Evolutionary conservation across 2,888 invertebrate genomes (phyloP), one percentile per base, ranked within the genome.

Genomic region (Unio delphinus): DNA sequence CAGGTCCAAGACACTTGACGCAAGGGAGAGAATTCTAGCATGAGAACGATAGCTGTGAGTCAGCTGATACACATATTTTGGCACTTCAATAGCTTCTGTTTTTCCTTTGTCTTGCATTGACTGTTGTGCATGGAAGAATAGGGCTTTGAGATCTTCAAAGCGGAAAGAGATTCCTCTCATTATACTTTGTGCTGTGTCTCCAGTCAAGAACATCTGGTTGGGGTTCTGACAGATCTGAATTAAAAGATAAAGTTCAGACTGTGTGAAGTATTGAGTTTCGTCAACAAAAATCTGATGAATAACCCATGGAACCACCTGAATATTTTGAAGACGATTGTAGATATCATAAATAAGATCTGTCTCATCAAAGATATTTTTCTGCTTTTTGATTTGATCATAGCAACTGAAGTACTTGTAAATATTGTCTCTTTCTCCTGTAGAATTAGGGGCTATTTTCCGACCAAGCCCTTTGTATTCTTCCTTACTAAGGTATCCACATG

Each of bases 151-250:
- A 65, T 87, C 87, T 67, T 78, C 79, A 72, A 87, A 87, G 18
- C 87, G 78, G 76, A 87, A 87, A 0, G 86, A 75, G 23, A 87
- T 83, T 17, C 87, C 87, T 26, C 86, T 67, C 87, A 87, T 87
- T 67, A 87, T 87, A 69, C 84, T 83, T 74, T 87, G 87, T 1
- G 87, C 87, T 23, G 87, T 83, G 79, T 87, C 82, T 59, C 82
- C 87, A 4, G 85, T 84, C 62, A 85, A 74, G 67, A 85, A 84
- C 80, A 83, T 84, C 56, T 79, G 68, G 66, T 85, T 84, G n/a
- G 85, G 85, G 55, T 80, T 75, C 60, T 83, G 76, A 62, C 76
- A 76, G 26, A 78, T 56, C 6, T 75, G 65, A n/a, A 85, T 70
- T 54, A 84, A 70, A 11, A 85, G 76, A 63, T 75, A 76, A 34